phyloP scores from a whole-genome alignment of 1,140 invertebrate genomes.

The Brachionus manjavacas region DNA sequence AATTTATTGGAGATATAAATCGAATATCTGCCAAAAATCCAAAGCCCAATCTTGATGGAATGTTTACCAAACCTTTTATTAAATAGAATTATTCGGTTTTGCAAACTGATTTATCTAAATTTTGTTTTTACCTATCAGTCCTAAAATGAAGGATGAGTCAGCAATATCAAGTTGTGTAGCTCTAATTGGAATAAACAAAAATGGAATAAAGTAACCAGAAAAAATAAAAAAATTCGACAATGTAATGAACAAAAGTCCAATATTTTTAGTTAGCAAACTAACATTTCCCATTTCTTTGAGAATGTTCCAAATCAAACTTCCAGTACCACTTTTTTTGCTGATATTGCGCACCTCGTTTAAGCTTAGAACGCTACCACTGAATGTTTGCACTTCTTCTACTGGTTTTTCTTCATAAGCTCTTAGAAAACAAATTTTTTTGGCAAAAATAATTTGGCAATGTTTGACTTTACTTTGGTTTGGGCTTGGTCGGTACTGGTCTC shows the following conservation, averaged over 20 bases:
- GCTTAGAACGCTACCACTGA: constrained; percentile 22
- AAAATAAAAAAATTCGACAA: constrained; percentile 31
- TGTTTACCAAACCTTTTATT: constrained; percentile 14
- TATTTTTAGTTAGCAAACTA: constrained; percentile 1
- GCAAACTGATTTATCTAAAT: not conserved
- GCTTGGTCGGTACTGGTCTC: constrained; percentile 8
- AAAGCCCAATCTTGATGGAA: not conserved
- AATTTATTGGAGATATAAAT: constrained; percentile 11
- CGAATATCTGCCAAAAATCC: constrained; percentile 18
- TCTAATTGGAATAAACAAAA: constrained; percentile 24
- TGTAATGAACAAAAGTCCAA: constrained; percentile 4
- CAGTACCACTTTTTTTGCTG: not conserved
- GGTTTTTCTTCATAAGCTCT: not conserved
- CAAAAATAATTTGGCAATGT: not conserved
- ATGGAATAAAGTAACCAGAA: constrained; percentile 34
- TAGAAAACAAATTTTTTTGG: not conserved
- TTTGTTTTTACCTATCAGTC: not conserved
- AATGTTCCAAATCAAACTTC: not conserved
- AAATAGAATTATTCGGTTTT: not conserved
- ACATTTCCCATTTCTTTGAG: constrained; percentile 36
- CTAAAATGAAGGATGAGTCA: not conserved
- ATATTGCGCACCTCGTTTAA: not conserved
- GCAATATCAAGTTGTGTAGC: constrained; percentile 1
- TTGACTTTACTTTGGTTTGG: constrained; percentile 11
- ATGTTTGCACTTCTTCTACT: not conserved